Base-by-base conservation (phyloP, 2,888 invertebrate species). In the Aelia acuminata region DNA sequence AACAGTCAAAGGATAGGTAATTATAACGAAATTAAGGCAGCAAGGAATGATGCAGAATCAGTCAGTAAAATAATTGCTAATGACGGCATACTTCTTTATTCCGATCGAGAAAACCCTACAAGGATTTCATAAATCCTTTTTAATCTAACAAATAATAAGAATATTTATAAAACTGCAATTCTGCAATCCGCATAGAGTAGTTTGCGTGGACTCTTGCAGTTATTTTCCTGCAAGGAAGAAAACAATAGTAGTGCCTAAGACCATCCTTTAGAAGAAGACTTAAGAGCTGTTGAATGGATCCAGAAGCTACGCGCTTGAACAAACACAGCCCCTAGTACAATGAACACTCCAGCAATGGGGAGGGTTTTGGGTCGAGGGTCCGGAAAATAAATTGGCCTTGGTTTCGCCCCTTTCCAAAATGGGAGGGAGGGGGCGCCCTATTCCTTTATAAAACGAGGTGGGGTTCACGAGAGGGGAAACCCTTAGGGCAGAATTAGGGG, bases 401-500 rank as follows among this genome's bases (percentile, higher is more conserved):
- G 87, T 87, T 57, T 87, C 53, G 63, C 63, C 50, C 85, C 53
- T 39, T 35, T 49, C 85, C 85, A 26, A 85, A 85, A 80, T 80
- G 80, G 80, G n/a, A 80, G 80, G 80, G 70, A 39, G n/a, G n/a
- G n/a, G n/a, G n/a, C n/a, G 43, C 13, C 49, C 49, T 87, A 53
- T 43, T 85, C 63, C 63, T 53, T 85, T 85, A 49, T 85, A 49
- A 47, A 63, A 84, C 50, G 80, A 57, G 53, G 63, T 35, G 63
- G 63, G 63, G 63, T 70, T 48, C 57, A 50, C 39, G 48, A 49
- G 48, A 31, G 47, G 50, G 50, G 88, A 70, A 84, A 39, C 53
- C 63, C 53, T 86, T 86, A 86, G 86, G 86, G 86, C 47, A 80
- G 87, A 85, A 86, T 48, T 87, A 87, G 87, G 87, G 70, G 88